Evolutionary conservation across 1,140 invertebrate genomes (phyloP).

Genomic region (Sesamia nonagrioides): DNA sequence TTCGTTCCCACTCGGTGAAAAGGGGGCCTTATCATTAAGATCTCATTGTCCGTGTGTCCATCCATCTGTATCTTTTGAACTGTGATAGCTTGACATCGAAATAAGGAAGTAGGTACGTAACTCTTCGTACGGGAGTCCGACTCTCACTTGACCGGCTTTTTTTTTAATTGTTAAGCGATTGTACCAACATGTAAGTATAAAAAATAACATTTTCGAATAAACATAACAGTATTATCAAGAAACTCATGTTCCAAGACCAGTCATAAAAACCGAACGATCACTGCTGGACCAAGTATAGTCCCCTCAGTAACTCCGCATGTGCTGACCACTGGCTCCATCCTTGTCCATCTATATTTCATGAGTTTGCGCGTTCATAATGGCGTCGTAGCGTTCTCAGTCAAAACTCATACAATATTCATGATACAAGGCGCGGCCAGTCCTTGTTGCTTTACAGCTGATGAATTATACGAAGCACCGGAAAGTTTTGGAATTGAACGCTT

Average conservation of each 20-base stretch:
- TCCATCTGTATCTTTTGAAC: too few relatives aligned
- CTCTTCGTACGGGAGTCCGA: too few relatives aligned
- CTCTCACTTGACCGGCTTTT: too few relatives aligned
- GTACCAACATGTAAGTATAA: too few relatives aligned
- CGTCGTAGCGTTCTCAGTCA: conserved; percentile 45
- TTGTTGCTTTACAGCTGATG: conserved; percentile 35
- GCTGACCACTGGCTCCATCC: conserved; percentile 15
- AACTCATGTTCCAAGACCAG: neutral
- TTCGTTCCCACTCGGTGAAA: too few relatives aligned
- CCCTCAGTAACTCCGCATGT: conserved; percentile 23
- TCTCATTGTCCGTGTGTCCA: too few relatives aligned
- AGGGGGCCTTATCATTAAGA: too few relatives aligned
- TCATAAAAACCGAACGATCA: neutral
- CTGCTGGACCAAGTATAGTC: neutral
- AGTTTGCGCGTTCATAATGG: conserved; percentile 42
- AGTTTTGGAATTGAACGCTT: conserved; percentile 45
- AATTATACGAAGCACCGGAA: conserved; percentile 36
- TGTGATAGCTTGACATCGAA: too few relatives aligned
- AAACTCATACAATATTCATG: conserved; percentile 52
- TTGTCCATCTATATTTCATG: conserved; percentile 46
- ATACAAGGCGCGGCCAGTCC: conserved; percentile 15
- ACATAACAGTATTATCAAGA: too few relatives aligned
- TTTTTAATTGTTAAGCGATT: too few relatives aligned
- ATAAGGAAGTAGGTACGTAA: too few relatives aligned
- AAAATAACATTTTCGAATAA: too few relatives aligned